Conservation (phyloP, 2,797 vertebrate species). For the Bucorvus abyssinicus region DNA sequence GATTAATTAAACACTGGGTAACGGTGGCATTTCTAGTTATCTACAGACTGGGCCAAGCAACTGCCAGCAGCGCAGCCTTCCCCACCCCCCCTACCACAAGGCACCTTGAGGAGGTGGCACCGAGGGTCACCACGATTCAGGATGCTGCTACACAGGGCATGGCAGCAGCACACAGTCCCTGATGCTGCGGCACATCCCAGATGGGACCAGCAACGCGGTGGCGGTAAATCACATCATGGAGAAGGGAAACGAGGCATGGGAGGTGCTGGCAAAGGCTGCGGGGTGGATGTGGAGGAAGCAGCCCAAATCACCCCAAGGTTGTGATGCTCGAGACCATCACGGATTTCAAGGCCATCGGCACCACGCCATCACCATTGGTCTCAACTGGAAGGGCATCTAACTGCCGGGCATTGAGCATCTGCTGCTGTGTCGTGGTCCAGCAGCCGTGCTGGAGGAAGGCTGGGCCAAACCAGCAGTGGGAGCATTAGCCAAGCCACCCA, state of each 20-base stretch:
- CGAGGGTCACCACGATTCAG: not conserved
- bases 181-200: not conserved
- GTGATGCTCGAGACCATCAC: no score
- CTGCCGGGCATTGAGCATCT: not conserved
- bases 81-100: not conserved
- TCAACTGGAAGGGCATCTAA: not conserved
- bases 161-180: not conserved
- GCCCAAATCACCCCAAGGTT: not conserved
- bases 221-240: not conserved
- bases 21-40: not conserved
- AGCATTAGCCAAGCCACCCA: not conserved
- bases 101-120: not conserved
- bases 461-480: not conserved
- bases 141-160: not conserved
- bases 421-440: not conserved
- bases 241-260: not conserved
- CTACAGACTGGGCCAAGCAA: not conserved
- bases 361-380: accelerated
- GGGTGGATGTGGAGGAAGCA: accelerated
- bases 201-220: accelerated
- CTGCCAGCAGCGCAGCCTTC: not conserved
- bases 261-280: not conserved
- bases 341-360: not conserved
- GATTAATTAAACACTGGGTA: not conserved
- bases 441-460: accelerated